phyloP scores from a whole-genome alignment of 2,797 vertebrate species.

The Hoplostethus atlanticus region DNA sequence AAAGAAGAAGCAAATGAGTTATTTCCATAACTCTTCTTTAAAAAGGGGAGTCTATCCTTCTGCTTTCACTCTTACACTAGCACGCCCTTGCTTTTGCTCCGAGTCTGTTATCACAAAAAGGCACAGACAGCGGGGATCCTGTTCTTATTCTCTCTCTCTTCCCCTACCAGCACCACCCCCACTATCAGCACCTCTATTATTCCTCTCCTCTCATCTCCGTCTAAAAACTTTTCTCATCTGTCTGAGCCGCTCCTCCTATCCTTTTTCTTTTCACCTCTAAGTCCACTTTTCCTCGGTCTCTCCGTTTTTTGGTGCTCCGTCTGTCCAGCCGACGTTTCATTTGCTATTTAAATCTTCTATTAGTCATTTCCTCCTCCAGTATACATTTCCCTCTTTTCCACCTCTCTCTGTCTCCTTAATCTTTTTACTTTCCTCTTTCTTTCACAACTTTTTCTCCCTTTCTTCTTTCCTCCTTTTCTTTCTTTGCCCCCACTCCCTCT shows the following conservation, averaged over 20 bases:
- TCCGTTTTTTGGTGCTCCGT: neutral
- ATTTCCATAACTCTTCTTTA: conserved; percentile 46
- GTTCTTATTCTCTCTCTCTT: conserved; percentile 46
- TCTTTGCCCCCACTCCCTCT: conserved; percentile 15
- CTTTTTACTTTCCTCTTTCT: conserved; percentile 10
- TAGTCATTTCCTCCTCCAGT: neutral
- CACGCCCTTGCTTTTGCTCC: conserved; percentile 22
- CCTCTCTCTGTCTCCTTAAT: conserved; percentile 16
- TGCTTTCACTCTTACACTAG: conserved; percentile 28
- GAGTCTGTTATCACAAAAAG: conserved; percentile 53
- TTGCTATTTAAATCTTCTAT: conserved; percentile 8
- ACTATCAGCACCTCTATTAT: conserved; percentile 35
- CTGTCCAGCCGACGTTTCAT: conserved; percentile 8
- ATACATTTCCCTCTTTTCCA: neutral
- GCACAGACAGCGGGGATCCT: conserved; percentile 43
- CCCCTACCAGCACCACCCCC: conserved; percentile 15
- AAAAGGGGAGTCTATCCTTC: conserved; percentile 46
- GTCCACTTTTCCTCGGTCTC: conserved; percentile 2
- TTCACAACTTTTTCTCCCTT: neutral
- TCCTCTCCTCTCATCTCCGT: conserved; percentile 40
- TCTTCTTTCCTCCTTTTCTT: neutral
- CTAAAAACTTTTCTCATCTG: conserved; percentile 58
- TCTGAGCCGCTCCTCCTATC: conserved; percentile 44
- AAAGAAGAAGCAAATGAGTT: conserved; percentile 18
- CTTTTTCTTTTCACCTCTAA: conserved; percentile 12